Conservation (phyloP, 2,888 invertebrate species). For the Yponomeuta plumbellus region DNA sequence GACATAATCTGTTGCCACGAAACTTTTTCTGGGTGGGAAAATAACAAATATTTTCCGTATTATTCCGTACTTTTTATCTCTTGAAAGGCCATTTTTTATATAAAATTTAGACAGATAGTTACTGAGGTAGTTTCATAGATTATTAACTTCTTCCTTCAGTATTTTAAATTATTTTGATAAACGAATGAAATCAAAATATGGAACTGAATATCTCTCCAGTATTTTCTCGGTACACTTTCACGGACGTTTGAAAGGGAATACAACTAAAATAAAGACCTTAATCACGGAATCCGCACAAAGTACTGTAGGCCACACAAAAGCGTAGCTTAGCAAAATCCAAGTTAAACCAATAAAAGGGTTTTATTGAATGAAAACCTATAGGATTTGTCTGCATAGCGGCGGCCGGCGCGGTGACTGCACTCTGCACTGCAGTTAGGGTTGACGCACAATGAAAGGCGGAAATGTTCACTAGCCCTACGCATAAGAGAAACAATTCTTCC, state of each 20-base stretch:
- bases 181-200: too few species aligned
- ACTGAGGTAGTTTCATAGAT: too few species aligned
- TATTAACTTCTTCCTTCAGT: too few species aligned
- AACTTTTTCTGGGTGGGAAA: too few species aligned
- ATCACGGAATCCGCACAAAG: conserved; percentile 13
- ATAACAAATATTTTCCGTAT: too few species aligned
- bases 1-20: too few species aligned
- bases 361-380: conserved; percentile 71
- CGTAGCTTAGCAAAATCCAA: conserved; percentile 46
- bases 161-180: too few species aligned
- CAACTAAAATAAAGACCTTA: neutral
- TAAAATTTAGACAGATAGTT: too few species aligned
- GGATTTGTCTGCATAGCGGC: conserved; percentile 47
- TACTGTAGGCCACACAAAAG: conserved; percentile 18
- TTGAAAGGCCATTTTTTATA: too few species aligned
- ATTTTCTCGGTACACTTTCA: neutral
- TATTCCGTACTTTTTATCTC: too few species aligned
- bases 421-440: conserved; percentile 39
- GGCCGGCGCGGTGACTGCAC: conserved; percentile 45
- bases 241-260: neutral
- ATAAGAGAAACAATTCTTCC: neutral
- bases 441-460: conserved; percentile 32
- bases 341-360: conserved; percentile 74
- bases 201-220: too few species aligned
- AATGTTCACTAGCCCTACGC: neutral